Base-by-base conservation (phyloP, 2,888 invertebrate species). In the Chrysomela aeneicollis region DNA sequence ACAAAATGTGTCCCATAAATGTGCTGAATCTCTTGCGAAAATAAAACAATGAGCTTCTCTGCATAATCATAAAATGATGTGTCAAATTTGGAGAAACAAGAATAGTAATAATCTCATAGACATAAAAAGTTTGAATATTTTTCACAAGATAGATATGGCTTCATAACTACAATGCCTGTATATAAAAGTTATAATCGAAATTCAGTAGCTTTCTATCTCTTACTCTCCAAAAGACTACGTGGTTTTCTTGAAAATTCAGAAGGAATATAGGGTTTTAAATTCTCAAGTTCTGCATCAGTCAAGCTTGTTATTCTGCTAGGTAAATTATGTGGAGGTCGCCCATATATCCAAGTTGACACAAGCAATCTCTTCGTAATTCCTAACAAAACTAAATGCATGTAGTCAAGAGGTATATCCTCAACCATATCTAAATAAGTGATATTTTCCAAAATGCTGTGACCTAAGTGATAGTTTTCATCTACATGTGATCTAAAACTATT, bases 301-400 rank as follows among this genome's bases (percentile, higher is more conserved):
- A 35, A 35, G 6, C 32, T 35, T 35, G 32, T 35, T 35, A 35
- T 35, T 35, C 32, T 35, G 32, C 32, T 35, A 35, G 32, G 32
- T 35, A 35, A 35, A 35, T 35, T 9, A 35, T 35, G 32, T 35
- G 32, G 32, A 35, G 32, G 10, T 35, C 32, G 32, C 5, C 32
- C 32, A 35, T 35, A 35, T 35, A 35, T 35, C 32, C 10, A 35
- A 35, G 32, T 35, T 8, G 32, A 6, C 32, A 35, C 32, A 35
- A 35, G 32, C 10, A 51, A 30, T 51, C 51, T 51, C n/a, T 51
- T 51, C 22, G 51, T 22, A 51, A 51, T 30, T 12, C 51, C 51
- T 15, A 51, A 30, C 26, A 22, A 51, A n/a, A 22, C 22, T 15
- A 22, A 15, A 30, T 22, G 51, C 51, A 51, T 51, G 30, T 51